Percentiles rank a stretch among this genome's conserved stretches.
Conservation (phyloP, 2,113 vertebrate genomes). For the Pseudorectes ferrugineus region DNA sequence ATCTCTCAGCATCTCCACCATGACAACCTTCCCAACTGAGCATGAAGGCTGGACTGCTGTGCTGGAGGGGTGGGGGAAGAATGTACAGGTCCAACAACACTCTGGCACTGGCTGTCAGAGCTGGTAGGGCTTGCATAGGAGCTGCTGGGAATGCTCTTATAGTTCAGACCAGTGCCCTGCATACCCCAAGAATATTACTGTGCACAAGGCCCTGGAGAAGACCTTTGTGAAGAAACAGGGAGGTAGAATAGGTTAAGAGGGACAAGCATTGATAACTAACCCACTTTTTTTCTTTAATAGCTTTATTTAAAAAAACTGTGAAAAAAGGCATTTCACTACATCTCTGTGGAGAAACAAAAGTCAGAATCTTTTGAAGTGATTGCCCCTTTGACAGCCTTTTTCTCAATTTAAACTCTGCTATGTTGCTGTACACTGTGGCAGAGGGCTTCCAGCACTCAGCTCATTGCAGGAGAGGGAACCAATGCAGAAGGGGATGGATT, state of each 20-base stretch:
- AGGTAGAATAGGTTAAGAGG: background rate
- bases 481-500: background rate
- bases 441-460: background rate
- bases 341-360: background rate
- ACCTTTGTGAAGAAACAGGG: background rate
- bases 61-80: background rate
- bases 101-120: background rate
- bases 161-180: background rate
- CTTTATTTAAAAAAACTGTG: background rate
- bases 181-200: background rate
- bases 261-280: background rate
- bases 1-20: background rate
- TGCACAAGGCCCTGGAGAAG: background rate
- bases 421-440: background rate
- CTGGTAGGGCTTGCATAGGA: background rate
- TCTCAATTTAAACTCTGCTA: background rate
- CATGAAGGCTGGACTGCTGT: background rate
- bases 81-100: background rate
- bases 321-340: background rate
- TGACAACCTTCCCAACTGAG: background rate
- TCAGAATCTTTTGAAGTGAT: background rate
- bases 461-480: background rate
- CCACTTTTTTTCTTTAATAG: background rate
- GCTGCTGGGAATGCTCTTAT: background rate
- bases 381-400: background rate